phyloP scores from a whole-genome alignment of 1,140 invertebrate species.

The Drosophila insularis region DNA sequence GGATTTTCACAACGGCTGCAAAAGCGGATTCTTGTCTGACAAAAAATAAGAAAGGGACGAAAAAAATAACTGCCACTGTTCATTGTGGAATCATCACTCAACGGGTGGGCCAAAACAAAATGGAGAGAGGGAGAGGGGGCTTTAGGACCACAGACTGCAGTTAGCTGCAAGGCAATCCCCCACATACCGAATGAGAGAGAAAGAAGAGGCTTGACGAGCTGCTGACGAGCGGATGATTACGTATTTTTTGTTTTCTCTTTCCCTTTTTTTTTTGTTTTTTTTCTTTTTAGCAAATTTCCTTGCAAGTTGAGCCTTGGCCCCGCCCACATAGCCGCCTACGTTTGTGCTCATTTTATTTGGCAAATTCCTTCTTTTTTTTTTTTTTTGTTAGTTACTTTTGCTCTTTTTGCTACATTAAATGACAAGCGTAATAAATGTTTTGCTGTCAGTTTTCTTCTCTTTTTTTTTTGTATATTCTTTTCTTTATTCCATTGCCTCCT shows the following conservation, averaged over 20 bases:
- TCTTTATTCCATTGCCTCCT: constrained; percentile 60
- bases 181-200: constrained; percentile 44
- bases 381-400: constrained; percentile 29
- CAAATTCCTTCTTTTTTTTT: constrained; percentile 42
- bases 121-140: not conserved
- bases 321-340: constrained; percentile 20
- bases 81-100: constrained; percentile 78
- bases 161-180: constrained; percentile 35
- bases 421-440: constrained; percentile 80
- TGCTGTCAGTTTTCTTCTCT: constrained; percentile 62
- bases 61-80: constrained; percentile 64
- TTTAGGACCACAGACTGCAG: constrained; percentile 24
- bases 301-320: constrained; percentile 35
- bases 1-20: constrained; percentile 17
- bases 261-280: constrained; percentile 2
- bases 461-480: constrained; percentile 41
- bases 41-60: not conserved
- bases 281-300: constrained; percentile 66
- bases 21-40: constrained; percentile 28
- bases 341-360: constrained; percentile 67
- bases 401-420: constrained; percentile 54
- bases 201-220: constrained; percentile 52
- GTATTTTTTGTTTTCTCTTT: constrained; percentile 20
- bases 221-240: constrained; percentile 76
- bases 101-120: constrained; percentile 9